Base-by-base conservation (phyloP, 2,797 vertebrate genomes). In the Danio jaintianensis region DNA sequence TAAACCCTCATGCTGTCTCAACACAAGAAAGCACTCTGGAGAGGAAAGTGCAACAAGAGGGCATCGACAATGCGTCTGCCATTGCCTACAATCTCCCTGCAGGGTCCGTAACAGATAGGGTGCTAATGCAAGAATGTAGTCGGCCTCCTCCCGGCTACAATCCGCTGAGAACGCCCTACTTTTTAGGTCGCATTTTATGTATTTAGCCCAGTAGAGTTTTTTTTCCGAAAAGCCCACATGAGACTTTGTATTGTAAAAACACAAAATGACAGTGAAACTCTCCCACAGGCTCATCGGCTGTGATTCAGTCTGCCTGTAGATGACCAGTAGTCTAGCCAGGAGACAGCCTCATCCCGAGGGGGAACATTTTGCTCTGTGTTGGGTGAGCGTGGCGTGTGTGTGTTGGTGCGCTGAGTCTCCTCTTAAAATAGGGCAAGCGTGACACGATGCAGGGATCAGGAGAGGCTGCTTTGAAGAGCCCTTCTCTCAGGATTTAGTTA, bases 1-100 rank as follows among this genome's bases (percentile, higher is more conserved):
- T 79, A 64, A 73, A 64, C 67, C 82, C 69, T 20, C 29, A 63
- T 66, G 80, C 64, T 78, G 22, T 61, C 40, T 63, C 63, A 78
- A 86, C 83, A 86, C 78, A 78, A 84, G 63, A 86, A 84, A 78
- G 80, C 83, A 80, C 85, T 86, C 62, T 81, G 61, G 40, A 68
- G 45, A 72, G 66, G 20, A 80, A 72, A 59, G 66, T 47, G 71
- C 61, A 38, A 82, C 50, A 71, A 48, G 61, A 71, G 76, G 43
- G 68, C 63, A 56, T 55, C 50, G 64, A 80, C 80, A 81, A 80
- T 82, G 52, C 10, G 1, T 59, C 50, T 56, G 16, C 38, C 18
- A 22, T 53, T 38, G 55, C 58, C 45, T 48, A 40, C 63, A 42
- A 55, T 38, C 70, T 82, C 64, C 70, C 83, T 53, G 45, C 50